Evolutionary conservation across 2,888 invertebrate species (phyloP), one percentile per base, ranked within the genome.

Genomic region (Orthosia gracilis): DNA sequence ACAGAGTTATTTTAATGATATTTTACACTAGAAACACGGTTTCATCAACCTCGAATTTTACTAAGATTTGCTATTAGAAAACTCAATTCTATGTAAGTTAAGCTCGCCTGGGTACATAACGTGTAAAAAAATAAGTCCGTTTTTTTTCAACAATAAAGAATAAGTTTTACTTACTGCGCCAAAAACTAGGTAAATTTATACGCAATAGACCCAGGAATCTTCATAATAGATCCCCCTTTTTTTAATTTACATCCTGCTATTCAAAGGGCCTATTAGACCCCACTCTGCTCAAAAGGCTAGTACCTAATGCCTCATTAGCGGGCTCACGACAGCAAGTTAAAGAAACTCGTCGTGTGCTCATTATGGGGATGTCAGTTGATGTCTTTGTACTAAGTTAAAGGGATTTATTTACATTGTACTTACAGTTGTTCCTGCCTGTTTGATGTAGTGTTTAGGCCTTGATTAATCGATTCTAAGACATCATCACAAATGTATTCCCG

Each of bases 331-430:
- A 50, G 5, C 5, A 64, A 58, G 61, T 70, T 77, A 63, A 65
- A 61, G 64, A 77, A 79, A 66, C 82, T 50, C 3, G 26, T 77
- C 79, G 82, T 79, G 82, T 54, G 49, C 57, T 79, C 82, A 82
- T 79, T 79, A 82, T 66, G 11, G 52, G 15, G 47, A 17, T 77
- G 70, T 54, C 69, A 52, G 50, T 23, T 69, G 21, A 58, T 67
- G 61, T 68, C 81, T 67, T 82, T 50, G 62, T 70, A 31, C 47
- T 52, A 31, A 59, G 55, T 47, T 61, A 49, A 40, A 40, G 47
- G 52, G 58, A 80, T 65, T 73, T 52, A 78, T 75, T 75, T 76
- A 55, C 21, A 45, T 61, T 59, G 21, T 15, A 74, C 26, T 74
- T 15, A 4, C 17, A 4, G 45, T 45, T 11, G 54, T 65, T 23